Percentiles rank a stretch among this genome's conserved stretches.
Evolutionary conservation across 2,113 vertebrate genomes (phyloP).

Genomic region (Psophia crepitans): DNA sequence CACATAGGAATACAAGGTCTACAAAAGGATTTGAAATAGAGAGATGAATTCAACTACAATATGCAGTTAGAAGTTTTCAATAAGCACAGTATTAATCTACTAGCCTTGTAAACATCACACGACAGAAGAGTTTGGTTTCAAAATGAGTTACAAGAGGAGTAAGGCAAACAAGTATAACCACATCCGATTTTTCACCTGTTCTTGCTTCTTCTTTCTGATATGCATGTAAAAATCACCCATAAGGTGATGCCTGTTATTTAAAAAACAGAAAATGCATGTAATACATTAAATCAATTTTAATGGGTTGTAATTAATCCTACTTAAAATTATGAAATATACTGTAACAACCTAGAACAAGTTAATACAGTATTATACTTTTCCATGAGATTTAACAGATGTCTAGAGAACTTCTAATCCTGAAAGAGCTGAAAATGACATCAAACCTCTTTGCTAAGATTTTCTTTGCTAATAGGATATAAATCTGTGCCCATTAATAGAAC

Average conservation of each 20-base stretch:
- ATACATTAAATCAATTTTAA: background rate
- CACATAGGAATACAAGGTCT: background rate
- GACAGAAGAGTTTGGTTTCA: background rate
- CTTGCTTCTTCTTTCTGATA: background rate
- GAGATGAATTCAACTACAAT: background rate
- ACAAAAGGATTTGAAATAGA: background rate
- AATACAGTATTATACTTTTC: background rate
- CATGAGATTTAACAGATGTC: background rate
- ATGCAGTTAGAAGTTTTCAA: background rate
- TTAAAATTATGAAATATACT: background rate
- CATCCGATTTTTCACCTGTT: background rate
- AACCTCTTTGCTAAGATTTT: background rate
- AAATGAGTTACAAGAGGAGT: background rate
- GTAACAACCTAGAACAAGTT: background rate
- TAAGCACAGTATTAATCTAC: background rate
- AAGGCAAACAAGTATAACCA: background rate
- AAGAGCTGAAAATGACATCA: background rate
- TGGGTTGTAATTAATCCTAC: background rate
- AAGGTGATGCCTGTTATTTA: background rate
- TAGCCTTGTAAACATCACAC: background rate
- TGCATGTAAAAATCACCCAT: accelerated
- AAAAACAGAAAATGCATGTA: background rate
- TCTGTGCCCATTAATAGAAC: background rate
- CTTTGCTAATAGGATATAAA: background rate
- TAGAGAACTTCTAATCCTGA: background rate